Evolutionary conservation across 2,113 vertebrate species (phyloP).

Genomic region (Antigone vipio): DNA sequence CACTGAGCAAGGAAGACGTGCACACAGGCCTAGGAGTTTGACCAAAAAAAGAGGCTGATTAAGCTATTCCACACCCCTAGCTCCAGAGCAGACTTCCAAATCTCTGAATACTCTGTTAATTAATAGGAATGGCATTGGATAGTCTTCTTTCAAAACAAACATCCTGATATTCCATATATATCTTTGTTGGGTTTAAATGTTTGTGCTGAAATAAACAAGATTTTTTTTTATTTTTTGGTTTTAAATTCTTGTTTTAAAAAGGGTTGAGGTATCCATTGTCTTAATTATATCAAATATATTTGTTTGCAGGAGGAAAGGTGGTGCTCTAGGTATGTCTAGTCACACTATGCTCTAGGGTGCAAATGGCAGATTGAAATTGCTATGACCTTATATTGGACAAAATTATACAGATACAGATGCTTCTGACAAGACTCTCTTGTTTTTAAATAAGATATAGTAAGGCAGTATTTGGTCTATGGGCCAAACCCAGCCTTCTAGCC

Average conservation of each 20-base stretch:
- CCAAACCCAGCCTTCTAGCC: not conserved
- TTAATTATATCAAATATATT: not conserved
- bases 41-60: conserved; percentile 14
- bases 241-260: not conserved
- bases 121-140: not conserved
- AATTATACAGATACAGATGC: not conserved
- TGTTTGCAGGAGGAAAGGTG: not conserved
- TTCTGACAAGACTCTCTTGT: not conserved
- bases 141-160: not conserved
- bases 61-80: not conserved
- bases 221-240: not conserved
- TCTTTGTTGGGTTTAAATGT: not conserved
- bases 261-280: not conserved
- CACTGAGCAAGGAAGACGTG: not conserved
- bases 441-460: not conserved
- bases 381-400: not conserved
- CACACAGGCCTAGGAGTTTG: not conserved
- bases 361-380: not conserved
- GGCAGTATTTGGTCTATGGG: not conserved
- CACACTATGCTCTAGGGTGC: not conserved
- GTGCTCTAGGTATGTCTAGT: not conserved
- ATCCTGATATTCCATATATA: not conserved
- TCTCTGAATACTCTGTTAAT: conserved; percentile 30
- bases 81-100: conserved; percentile 17
- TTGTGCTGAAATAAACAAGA: not conserved